Percentiles rank a stretch among this genome's conserved stretches.
These are phyloP conservation scores for Andrena minutula DNA, from an alignment of 2,888 invertebrate genomes.

Conservation along the genomic window DNA sequence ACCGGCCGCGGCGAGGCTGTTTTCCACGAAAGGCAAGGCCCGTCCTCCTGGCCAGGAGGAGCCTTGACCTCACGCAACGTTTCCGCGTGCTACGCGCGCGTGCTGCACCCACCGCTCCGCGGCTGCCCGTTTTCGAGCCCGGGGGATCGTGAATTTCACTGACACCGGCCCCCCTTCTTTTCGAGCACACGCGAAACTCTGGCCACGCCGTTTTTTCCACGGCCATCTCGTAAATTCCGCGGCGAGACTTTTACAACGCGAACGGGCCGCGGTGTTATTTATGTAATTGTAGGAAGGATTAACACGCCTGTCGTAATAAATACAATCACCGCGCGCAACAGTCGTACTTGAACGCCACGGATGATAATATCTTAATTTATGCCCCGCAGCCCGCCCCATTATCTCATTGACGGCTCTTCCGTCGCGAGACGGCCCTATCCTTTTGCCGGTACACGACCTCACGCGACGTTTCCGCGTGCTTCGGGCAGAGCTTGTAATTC, in stretches of 20 bases:
- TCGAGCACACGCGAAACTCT: not conserved
- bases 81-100: conserved; percentile 71
- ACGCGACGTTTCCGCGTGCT: conserved; percentile 51
- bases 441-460: conserved; percentile 30
- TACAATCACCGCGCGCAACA: conserved; percentile 35
- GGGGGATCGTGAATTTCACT: not conserved
- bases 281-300: conserved; percentile 53
- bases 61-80: conserved; percentile 72
- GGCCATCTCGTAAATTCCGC: conserved; percentile 35
- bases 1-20: conserved; percentile 52
- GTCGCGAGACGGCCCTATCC: conserved; percentile 23
- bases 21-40: conserved; percentile 62
- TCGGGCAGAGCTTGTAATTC: not conserved
- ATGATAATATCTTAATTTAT: conserved; percentile 64
- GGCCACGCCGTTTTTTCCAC: conserved; percentile 4
- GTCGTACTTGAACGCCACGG: conserved; percentile 28
- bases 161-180: not conserved
- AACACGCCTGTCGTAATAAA: conserved; percentile 51
- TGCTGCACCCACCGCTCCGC: conserved; percentile 20
- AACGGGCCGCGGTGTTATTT: conserved; percentile 31
- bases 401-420: conserved; percentile 50
- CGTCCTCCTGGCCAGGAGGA: conserved; percentile 42
- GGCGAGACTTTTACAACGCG: conserved; percentile 34
- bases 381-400: conserved; percentile 54
- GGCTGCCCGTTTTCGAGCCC: conserved; percentile 16